A percentile compares a stretch with the other conserved stretches of the same genome.
Evolutionary conservation across 1,140 invertebrate species (phyloP).

Genomic region (Aphelinus atriplicis): DNA sequence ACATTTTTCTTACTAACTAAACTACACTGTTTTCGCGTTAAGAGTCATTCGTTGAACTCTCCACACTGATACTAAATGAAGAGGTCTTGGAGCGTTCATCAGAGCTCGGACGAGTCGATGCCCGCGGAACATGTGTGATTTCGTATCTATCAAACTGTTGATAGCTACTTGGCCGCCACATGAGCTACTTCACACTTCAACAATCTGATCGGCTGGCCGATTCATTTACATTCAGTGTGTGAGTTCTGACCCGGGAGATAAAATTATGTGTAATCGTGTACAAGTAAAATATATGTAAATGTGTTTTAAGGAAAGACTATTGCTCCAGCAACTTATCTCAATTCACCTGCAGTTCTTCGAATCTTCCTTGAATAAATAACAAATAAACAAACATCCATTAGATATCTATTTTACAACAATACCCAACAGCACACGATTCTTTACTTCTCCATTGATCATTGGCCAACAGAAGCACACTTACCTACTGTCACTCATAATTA

Average conservation of each 20-base stretch:
- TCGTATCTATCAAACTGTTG: background rate
- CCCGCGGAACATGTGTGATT: too few species aligned
- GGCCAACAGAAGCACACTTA: background rate
- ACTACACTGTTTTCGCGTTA: constrained; percentile 6
- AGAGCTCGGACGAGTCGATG: too few species aligned
- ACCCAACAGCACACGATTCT: too few species aligned
- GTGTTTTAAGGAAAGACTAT: constrained; percentile 13
- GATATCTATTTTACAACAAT: too few species aligned
- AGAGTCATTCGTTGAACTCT: background rate
- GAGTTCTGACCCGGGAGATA: constrained; percentile 24
- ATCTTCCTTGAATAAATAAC: too few species aligned
- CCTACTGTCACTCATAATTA: constrained; percentile 22
- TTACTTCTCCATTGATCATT: too few species aligned
- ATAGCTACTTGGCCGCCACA: background rate
- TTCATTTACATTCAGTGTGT: constrained; percentile 22
- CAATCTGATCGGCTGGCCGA: background rate
- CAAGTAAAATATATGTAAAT: constrained; percentile 31
- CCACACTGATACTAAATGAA: background rate
- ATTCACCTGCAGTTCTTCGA: too few species aligned
- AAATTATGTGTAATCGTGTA: constrained; percentile 30
- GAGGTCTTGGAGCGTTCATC: too few species aligned
- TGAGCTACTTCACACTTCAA: too few species aligned
- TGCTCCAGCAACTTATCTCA: background rate
- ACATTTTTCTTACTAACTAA: constrained; percentile 17
- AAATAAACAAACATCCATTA: too few species aligned